These are phyloP conservation scores for Dendrophyllia cribrosa DNA, from an alignment of 64 coral and sea anemone species.

Conservation along the genomic window DNA sequence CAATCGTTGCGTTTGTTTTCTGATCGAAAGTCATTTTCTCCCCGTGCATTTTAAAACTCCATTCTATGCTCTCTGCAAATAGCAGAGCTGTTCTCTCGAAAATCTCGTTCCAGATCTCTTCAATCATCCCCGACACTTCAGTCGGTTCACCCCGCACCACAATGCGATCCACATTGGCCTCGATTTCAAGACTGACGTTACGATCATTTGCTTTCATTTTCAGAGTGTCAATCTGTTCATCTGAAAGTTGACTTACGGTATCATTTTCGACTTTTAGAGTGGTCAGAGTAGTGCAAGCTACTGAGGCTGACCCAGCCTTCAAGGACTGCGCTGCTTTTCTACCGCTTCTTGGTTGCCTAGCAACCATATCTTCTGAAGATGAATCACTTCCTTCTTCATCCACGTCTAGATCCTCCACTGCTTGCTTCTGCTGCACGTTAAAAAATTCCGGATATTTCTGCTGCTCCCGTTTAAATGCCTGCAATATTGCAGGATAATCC, in stretches of 20 bases:
- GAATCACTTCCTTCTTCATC: background rate
- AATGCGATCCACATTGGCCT: conserved; percentile 21
- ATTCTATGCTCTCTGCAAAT: conserved; percentile 16
- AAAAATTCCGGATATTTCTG: conserved; percentile 29
- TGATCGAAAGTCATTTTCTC: background rate
- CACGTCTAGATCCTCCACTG: background rate
- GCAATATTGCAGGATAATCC: background rate
- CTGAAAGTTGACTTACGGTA: conserved; percentile 23
- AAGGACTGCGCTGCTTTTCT: conserved; percentile 4
- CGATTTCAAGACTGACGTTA: conserved; percentile 59
- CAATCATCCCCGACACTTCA: conserved; percentile 54
- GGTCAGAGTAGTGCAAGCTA: conserved; percentile 27
- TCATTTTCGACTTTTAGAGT: conserved; percentile 42
- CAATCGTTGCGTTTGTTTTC: conserved; percentile 10
- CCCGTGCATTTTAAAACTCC: conserved; percentile 18
- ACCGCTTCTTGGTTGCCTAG: background rate
- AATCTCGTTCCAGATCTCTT: conserved; percentile 44
- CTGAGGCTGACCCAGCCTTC: conserved; percentile 26
- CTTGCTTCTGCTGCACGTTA: conserved; percentile 34
- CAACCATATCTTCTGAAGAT: background rate
- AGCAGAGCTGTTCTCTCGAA: background rate
- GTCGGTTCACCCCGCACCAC: conserved; percentile 51
- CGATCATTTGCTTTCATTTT: conserved; percentile 40
- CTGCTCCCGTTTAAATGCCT: background rate
- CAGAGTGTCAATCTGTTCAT: conserved; percentile 6